Evolutionary conservation across 2,113 vertebrate genomes (phyloP).

Genomic region (Myotis lucifugus): DNA sequence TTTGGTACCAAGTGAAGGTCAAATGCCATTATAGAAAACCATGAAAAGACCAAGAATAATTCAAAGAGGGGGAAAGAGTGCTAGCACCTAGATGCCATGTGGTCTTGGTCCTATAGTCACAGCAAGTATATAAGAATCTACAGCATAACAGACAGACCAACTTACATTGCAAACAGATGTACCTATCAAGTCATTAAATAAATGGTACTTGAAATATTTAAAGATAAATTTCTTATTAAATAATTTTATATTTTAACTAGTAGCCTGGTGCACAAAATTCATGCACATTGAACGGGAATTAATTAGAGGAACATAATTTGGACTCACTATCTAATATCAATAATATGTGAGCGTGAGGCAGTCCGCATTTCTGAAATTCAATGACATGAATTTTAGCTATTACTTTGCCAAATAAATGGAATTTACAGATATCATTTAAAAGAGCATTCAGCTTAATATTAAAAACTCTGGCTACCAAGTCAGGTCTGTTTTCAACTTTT

Average conservation of each 20-base stretch:
- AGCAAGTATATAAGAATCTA: not conserved
- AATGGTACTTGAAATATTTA: not conserved
- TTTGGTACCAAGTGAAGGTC: not conserved
- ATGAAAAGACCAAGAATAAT: not conserved
- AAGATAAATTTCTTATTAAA: not conserved
- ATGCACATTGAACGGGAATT: no score
- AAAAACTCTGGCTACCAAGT: no score
- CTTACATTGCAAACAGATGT: not conserved
- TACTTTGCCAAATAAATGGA: no score
- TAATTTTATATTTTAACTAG: not conserved
- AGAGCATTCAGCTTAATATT: no score
- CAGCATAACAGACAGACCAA: not conserved
- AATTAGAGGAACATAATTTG: no score
- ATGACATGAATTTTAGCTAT: no score
- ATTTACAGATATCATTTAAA: no score
- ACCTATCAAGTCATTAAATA: not conserved
- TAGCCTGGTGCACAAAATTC: no score
- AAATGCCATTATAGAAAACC: not conserved
- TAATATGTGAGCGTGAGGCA: no score
- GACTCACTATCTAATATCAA: no score
- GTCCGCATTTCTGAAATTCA: no score
- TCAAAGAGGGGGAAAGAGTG: not conserved
- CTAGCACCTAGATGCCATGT: not conserved
- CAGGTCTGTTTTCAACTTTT: no score
- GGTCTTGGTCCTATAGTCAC: not conserved